Base-by-base conservation (phyloP, 2,113 vertebrate genomes). In the Onychorhynchus coronatus region DNA sequence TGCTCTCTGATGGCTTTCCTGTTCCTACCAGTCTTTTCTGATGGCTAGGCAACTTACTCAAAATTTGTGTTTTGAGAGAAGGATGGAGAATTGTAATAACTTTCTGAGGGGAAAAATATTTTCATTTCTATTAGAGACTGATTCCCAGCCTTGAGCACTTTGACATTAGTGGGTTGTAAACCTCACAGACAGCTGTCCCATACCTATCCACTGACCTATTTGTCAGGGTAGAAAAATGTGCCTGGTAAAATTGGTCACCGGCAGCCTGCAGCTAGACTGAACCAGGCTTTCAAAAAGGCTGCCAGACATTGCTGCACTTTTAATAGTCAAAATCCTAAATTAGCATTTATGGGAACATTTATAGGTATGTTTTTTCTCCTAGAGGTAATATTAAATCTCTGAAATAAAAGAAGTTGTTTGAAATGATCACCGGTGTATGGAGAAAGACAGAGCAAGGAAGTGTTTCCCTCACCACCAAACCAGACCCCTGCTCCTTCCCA, bases 331-430 rank as follows among this genome's bases (percentile, higher is more conserved):
- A 83, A 86, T 78, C 55, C 59, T 89, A 35, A 59, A 70, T 91
- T 93, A 91, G 50, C 59, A 25, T 91, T 94, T 92, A 91, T 86
- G 74, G 87, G 85, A 93, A 85, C 81, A 67, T 91, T 95, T 96
- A 84, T 72, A 61, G 52, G 49, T 50, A 75, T 84, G 63, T 0
- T 5, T 75, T 94, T 91, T 94, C 53, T 74, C 41, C 44, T 95
- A 67, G 42, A 77, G 86, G 46, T 90, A 62, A 67, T 67, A 63
- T 75, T 88, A 88, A 56, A 71, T 84, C 79, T 73, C 47, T 80
- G 50, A 91, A 76, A 79, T 59, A 50, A 7, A 83, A 80, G 71
- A 74, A 77, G 23, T 21, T 47, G 2, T 55, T 83, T 28, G 0
- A 67, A 91, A 85, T 53, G 1, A 28, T 79, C 28, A 71, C 62